These are phyloP conservation scores for Periophthalmus magnuspinnatus DNA, from an alignment of 2,797 vertebrate species.

Conservation along the genomic window DNA sequence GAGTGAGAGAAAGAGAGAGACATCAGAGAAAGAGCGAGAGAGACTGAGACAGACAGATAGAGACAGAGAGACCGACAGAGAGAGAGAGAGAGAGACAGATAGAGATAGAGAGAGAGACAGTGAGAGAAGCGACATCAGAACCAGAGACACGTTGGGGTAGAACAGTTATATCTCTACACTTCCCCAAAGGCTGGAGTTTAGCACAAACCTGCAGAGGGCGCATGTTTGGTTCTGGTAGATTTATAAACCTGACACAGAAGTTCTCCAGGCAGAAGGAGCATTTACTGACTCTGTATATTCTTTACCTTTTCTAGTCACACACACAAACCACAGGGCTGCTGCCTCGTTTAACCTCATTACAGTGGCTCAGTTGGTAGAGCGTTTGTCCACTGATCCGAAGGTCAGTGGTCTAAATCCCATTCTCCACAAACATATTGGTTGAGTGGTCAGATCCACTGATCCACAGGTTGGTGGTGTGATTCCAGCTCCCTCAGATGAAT, in stretches of 20 bases:
- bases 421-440: too few relatives aligned
- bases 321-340: too few relatives aligned
- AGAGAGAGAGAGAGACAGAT: slow-evolving; percentile 3
- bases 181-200: slow-evolving; percentile 1
- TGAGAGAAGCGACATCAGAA: slow-evolving; percentile 27
- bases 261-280: background rate
- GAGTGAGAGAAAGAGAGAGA: background rate
- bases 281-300: slow-evolving; percentile 10
- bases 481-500: too few relatives aligned
- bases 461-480: too few relatives aligned
- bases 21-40: slow-evolving; percentile 30
- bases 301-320: background rate
- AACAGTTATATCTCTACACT: slow-evolving; percentile 30
- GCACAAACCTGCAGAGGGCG: slow-evolving; percentile 11
- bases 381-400: too few relatives aligned
- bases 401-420: too few relatives aligned
- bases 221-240: background rate
- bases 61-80: slow-evolving; percentile 24
- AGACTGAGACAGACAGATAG: slow-evolving; percentile 20
- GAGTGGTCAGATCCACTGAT: too few relatives aligned
- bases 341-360: too few relatives aligned
- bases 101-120: slow-evolving; percentile 28
- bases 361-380: too few relatives aligned
- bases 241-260: slow-evolving; percentile 12
- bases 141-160: background rate